phyloP scores from a whole-genome alignment of 2,797 vertebrate genomes.

The Fratercula arctica region DNA sequence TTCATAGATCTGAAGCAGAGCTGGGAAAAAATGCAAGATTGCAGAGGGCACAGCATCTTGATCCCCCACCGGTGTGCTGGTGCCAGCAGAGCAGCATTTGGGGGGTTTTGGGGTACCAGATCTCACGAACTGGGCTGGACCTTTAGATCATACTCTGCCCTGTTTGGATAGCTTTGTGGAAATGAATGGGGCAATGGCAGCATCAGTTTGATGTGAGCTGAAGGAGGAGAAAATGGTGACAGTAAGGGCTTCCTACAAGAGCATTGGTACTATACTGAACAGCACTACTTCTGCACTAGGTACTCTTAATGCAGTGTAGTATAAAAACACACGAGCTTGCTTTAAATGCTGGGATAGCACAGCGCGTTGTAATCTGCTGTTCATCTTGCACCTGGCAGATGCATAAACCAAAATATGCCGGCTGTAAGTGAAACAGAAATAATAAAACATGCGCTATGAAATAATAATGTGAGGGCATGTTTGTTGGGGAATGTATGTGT shows the following conservation, averaged over 20 bases:
- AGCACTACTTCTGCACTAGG: neutral
- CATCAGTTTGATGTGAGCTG: neutral
- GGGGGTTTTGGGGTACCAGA: fast-evolving
- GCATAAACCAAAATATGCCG: neutral
- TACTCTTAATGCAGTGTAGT: neutral
- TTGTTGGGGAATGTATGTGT: neutral
- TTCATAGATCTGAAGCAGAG: neutral
- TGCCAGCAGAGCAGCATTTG: neutral
- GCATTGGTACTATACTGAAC: neutral
- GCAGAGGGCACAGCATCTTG: neutral
- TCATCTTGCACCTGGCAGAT: neutral
- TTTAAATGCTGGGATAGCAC: neutral
- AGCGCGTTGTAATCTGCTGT: neutral
- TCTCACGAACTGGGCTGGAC: neutral
- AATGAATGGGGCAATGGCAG: neutral
- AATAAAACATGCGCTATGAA: neutral
- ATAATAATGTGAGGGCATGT: neutral
- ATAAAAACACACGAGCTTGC: neutral
- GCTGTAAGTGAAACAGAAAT: neutral
- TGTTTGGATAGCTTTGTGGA: neutral
- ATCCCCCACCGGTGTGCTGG: fast-evolving
- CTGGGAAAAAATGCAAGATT: neutral
- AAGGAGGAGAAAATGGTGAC: neutral
- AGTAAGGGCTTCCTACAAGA: neutral
- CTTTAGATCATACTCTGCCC: neutral